A percentile compares a stretch with the other conserved stretches of the same genome.
These are phyloP conservation scores for Antitype chi DNA, from an alignment of 2,888 invertebrate genomes.

Conservation along the genomic window DNA sequence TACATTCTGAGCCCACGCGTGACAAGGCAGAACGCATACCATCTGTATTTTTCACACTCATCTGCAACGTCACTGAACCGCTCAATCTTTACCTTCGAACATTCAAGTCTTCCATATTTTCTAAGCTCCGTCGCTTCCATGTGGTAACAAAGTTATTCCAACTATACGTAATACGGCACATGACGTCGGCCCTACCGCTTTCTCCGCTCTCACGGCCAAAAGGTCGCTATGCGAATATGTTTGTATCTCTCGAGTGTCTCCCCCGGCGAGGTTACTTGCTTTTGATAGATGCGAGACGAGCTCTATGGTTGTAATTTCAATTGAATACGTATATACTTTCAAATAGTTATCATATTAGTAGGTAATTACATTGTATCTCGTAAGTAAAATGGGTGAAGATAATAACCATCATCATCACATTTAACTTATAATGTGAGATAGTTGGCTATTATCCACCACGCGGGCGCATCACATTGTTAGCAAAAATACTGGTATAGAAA, in stretches of 20 bases:
- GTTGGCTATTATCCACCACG: too few relatives aligned
- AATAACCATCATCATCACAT: neutral
- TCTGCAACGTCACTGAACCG: slow-evolving; percentile 4
- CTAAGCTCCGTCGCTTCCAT: slow-evolving; percentile 5
- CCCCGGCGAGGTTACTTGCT: slow-evolving; percentile 12
- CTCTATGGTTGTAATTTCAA: slow-evolving; percentile 23
- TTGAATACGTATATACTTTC: slow-evolving; percentile 26
- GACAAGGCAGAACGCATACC: neutral
- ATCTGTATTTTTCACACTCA: neutral
- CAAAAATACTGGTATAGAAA: neutral
- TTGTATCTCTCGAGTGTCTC: slow-evolving; percentile 43
- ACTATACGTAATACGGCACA: slow-evolving; percentile 40
- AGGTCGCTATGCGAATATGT: slow-evolving; percentile 63
- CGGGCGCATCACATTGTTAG: too few relatives aligned
- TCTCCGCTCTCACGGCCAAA: slow-evolving; percentile 66
- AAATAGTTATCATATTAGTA: slow-evolving; percentile 35
- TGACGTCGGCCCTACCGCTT: slow-evolving; percentile 59
- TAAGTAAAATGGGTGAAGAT: neutral
- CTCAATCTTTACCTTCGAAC: neutral
- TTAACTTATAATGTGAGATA: too few relatives aligned
- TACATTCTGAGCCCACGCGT: neutral
- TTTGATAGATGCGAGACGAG: slow-evolving; percentile 27
- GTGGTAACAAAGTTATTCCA: slow-evolving; percentile 26
- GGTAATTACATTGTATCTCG: slow-evolving; percentile 1
- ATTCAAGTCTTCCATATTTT: neutral